Evolutionary conservation across 2,797 vertebrate genomes (phyloP).

Genomic region (Lacerta agilis): DNA sequence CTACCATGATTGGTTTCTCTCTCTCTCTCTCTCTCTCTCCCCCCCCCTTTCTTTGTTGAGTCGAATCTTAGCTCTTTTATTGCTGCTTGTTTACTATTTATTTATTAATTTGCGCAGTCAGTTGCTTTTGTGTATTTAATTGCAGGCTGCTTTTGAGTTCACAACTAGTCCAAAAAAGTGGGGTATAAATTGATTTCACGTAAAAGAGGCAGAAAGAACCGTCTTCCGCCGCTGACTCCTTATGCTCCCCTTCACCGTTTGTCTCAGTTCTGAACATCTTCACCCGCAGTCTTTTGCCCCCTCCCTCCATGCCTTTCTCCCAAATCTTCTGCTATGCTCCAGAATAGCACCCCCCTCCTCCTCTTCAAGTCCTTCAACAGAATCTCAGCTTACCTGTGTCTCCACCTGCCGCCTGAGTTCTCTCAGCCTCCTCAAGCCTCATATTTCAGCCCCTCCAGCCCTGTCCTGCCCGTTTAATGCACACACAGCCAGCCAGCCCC

Average conservation of each 20-base stretch:
- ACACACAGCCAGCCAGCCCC: too few species aligned
- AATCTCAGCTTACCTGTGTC: not conserved
- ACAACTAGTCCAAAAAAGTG: not conserved
- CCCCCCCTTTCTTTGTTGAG: too few species aligned
- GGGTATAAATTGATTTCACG: not conserved
- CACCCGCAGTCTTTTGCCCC: not conserved
- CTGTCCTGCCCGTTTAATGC: not conserved
- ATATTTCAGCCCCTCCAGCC: not conserved
- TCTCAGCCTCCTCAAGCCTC: not conserved
- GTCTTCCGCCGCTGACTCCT: not conserved
- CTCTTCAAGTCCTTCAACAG: slow-evolving; percentile 14
- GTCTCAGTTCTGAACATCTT: not conserved
- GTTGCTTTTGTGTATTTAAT: not conserved
- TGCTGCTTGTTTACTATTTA: not conserved
- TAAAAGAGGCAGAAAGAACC: not conserved
- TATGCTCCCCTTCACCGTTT: not conserved
- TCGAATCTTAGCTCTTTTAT: not conserved
- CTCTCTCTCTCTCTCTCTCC: too few species aligned
- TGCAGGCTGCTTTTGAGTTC: not conserved
- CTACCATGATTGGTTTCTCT: not conserved
- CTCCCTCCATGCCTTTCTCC: not conserved
- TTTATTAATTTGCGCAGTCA: not conserved
- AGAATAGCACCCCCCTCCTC: not conserved
- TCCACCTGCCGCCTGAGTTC: slow-evolving; percentile 6
- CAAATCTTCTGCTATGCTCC: not conserved